These are phyloP conservation scores for Heliconius congener DNA, from an alignment of 1,140 invertebrate species.

Conservation along the genomic window DNA sequence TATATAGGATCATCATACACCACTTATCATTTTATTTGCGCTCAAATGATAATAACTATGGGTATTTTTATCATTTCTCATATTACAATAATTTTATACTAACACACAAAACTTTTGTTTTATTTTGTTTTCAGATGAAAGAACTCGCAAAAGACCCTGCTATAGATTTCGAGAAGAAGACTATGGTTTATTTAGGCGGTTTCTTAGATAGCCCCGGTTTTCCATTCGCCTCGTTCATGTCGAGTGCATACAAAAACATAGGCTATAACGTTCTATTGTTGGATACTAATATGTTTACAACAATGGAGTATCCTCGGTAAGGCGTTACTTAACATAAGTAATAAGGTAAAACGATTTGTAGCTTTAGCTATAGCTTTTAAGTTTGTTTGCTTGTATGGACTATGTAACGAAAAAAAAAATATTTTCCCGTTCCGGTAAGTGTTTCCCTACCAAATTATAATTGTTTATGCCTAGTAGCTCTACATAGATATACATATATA, in stretches of 20 bases:
- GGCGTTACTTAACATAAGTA: slow-evolving; percentile 8
- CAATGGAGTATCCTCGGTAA: slow-evolving; percentile 60
- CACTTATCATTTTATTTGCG: no score
- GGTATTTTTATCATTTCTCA: no score
- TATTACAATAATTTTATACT: neutral
- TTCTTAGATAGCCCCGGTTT: slow-evolving; percentile 59
- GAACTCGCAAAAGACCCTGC: slow-evolving; percentile 53
- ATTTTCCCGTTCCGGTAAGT: no score
- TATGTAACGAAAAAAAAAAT: no score
- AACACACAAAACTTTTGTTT: neutral
- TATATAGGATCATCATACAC: no score
- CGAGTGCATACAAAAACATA: slow-evolving; percentile 43
- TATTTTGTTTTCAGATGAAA: slow-evolving; percentile 49
- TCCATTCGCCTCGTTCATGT: slow-evolving; percentile 38
- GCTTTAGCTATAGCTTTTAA: no score
- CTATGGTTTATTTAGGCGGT: slow-evolving; percentile 55
- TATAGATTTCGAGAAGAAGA: slow-evolving; percentile 57
- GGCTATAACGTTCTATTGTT: slow-evolving; percentile 61
- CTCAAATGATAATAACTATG: no score
- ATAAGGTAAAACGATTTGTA: neutral
- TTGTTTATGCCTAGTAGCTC: no score
- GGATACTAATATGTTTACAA: slow-evolving; percentile 56
- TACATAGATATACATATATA: no score
- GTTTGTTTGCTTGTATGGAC: no score
- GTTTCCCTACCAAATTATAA: no score